phyloP scores from a whole-genome alignment of 2,888 invertebrate species.

The Callosobruchus maculatus region DNA sequence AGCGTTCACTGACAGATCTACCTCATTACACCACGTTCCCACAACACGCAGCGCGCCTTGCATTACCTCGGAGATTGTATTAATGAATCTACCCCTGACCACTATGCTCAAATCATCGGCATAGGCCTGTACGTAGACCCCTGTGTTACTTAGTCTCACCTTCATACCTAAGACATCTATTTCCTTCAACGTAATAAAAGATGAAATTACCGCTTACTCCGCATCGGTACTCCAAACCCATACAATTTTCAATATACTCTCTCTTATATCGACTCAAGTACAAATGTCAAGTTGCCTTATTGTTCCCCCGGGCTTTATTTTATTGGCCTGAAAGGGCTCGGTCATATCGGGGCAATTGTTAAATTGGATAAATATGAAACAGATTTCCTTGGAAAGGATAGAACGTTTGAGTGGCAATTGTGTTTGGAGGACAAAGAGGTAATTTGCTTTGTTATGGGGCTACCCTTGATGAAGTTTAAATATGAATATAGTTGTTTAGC shows the following conservation, averaged over 20 bases:
- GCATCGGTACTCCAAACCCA: background rate
- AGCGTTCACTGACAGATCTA: no score
- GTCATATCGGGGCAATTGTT: background rate
- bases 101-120: no score
- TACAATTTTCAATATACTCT: background rate
- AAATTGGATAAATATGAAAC: constrained; percentile 1
- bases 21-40: no score
- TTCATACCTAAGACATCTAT: no score
- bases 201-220: background rate
- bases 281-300: background rate
- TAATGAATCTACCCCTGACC: no score
- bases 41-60: no score
- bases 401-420: background rate
- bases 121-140: no score
- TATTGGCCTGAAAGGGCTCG: background rate
- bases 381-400: background rate
- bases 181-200: background rate
- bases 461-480: background rate
- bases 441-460: background rate
- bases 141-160: no score
- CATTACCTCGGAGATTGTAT: no score
- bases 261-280: background rate
- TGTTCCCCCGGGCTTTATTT: background rate
- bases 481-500: background rate
- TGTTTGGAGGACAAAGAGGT: background rate